These are phyloP conservation scores for Parauchenoglanis ngamensis DNA, from an alignment of 2,797 vertebrate genomes.

Conservation along the genomic window DNA sequence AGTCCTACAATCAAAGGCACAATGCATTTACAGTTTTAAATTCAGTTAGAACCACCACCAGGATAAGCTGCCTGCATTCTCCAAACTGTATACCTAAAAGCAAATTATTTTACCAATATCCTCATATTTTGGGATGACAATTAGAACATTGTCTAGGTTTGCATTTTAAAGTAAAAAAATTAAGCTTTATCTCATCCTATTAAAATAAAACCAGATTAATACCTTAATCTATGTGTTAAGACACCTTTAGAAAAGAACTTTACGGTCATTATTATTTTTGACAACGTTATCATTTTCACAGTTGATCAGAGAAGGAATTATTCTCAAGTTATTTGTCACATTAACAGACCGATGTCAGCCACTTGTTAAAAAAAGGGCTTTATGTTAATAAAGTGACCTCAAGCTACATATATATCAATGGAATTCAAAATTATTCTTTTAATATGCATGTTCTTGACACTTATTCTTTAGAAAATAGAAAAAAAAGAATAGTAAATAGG, in stretches of 20 bases:
- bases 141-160: neutral
- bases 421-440: neutral
- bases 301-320: neutral
- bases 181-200: neutral
- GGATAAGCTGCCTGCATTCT: neutral
- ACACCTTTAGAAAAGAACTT: no score
- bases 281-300: neutral
- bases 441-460: neutral
- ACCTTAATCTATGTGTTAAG: neutral
- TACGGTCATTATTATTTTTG: neutral
- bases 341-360: neutral
- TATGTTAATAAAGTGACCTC: neutral
- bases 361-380: neutral
- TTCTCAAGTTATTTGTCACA: neutral
- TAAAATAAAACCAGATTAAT: neutral
- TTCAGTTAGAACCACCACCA: slow-evolving; percentile 10
- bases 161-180: neutral
- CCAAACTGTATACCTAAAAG: slow-evolving; percentile 1
- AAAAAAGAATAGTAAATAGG: neutral
- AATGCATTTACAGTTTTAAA: neutral
- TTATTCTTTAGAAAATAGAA: neutral
- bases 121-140: neutral
- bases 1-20: neutral
- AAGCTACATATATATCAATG: neutral
- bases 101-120: neutral